These are phyloP conservation scores for Dicerorhinus sumatrensis DNA, from an alignment of 2,113 vertebrate species.

Conservation along the genomic window DNA sequence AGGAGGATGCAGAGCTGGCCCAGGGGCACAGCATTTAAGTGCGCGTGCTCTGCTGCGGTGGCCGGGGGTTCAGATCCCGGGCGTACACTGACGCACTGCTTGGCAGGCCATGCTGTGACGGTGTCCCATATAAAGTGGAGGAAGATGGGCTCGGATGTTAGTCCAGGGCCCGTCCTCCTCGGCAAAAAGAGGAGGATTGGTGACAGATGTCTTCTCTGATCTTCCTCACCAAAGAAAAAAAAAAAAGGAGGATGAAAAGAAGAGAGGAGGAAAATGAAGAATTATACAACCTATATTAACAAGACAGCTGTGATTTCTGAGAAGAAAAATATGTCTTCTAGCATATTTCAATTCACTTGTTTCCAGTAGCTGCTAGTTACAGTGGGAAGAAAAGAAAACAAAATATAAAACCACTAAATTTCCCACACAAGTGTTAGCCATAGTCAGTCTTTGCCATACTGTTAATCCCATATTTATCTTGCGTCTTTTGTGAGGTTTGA, in stretches of 20 bases:
- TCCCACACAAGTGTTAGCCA: not conserved
- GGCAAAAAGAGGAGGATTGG: no score
- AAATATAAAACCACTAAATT: not conserved
- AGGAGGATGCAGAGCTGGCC: not conserved
- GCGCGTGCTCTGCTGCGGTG: no score
- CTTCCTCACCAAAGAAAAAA: no score
- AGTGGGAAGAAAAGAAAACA: not conserved
- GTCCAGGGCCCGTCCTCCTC: no score
- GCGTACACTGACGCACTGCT: no score
- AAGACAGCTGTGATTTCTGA: not conserved
- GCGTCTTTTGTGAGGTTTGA: not conserved
- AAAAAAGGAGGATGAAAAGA: not conserved
- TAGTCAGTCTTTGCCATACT: not conserved
- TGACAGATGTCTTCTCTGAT: no score
- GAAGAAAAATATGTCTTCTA: not conserved
- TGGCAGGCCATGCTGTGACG: no score
- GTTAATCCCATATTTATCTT: not conserved
- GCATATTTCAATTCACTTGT: not conserved
- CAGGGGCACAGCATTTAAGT: no score
- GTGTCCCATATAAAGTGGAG: no score
- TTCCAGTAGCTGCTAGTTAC: not conserved
- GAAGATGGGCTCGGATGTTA: no score
- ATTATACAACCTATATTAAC: not conserved
- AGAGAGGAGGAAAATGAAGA: not conserved
- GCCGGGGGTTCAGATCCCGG: no score